A percentile compares a stretch with the other conserved stretches of the same genome.
These are phyloP conservation scores for Varanus komodoensis DNA, from an alignment of 2,113 vertebrate genomes.

Conservation along the genomic window DNA sequence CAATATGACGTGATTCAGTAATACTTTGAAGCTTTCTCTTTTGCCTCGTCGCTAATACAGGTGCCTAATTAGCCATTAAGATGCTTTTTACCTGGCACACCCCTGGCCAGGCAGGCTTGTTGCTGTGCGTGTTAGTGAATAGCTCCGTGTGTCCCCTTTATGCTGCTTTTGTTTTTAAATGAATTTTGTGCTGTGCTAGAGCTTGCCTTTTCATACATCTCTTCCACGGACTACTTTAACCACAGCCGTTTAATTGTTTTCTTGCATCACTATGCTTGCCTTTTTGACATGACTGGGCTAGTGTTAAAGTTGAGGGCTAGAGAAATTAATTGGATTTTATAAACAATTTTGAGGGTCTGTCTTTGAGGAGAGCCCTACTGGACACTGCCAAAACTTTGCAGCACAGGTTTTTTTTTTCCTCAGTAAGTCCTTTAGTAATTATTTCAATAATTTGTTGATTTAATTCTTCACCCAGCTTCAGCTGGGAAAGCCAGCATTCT, in stretches of 20 bases:
- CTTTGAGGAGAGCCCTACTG: neutral
- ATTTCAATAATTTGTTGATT: neutral
- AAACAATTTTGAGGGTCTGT: neutral
- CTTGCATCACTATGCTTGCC: neutral
- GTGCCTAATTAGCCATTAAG: slow-evolving; percentile 85
- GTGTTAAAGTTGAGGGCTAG: neutral
- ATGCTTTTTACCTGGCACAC: slow-evolving; percentile 77
- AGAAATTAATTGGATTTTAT: neutral
- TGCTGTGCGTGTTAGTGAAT: slow-evolving; percentile 27
- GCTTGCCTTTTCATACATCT: slow-evolving; percentile 7
- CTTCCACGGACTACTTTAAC: neutral
- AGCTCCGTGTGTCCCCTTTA: slow-evolving; percentile 11
- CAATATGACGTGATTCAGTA: slow-evolving; percentile 81
- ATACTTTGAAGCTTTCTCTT: slow-evolving; percentile 81
- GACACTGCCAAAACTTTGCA: neutral
- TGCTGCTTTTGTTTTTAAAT: slow-evolving; percentile 26
- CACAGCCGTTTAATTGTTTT: neutral
- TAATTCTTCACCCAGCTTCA: neutral
- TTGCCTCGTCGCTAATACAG: slow-evolving; percentile 80
- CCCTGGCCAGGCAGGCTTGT: slow-evolving; percentile 43
- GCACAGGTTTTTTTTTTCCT: neutral
- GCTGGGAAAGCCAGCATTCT: neutral
- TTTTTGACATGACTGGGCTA: neutral
- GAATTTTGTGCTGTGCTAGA: slow-evolving; percentile 12
- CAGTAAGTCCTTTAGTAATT: neutral